These are phyloP conservation scores for Semicossyphus pulcher DNA, from an alignment of 2,113 vertebrate species.

Conservation along the genomic window DNA sequence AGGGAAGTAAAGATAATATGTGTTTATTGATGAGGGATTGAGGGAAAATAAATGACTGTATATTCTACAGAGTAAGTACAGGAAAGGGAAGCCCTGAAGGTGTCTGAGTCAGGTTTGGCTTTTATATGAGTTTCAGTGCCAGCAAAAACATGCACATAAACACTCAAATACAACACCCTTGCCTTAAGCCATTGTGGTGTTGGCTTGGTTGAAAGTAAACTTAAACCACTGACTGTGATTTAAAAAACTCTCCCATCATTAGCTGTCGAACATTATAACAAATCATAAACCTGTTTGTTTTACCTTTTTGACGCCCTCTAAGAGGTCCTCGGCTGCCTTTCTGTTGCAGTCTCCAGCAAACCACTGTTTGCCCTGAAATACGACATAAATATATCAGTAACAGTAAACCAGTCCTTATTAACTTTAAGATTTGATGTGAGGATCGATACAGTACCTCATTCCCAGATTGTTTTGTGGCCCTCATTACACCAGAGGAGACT, in stretches of 20 bases:
- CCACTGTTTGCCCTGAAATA: constrained; percentile 82
- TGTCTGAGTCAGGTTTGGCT: background rate
- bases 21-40: background rate
- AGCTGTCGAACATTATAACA: background rate
- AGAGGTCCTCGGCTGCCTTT: constrained; percentile 81
- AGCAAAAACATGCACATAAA: constrained; percentile 1
- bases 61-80: background rate
- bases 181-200: background rate
- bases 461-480: constrained; percentile 28
- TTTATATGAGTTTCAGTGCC: background rate
- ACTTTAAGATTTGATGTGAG: background rate
- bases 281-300: background rate
- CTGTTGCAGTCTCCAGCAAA: constrained; percentile 85
- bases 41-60: background rate
- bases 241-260: background rate
- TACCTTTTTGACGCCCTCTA: constrained; percentile 83
- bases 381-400: background rate
- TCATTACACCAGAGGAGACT: constrained; percentile 52
- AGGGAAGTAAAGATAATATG: background rate
- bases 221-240: background rate
- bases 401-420: background rate
- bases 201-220: background rate
- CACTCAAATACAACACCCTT: background rate
- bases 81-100: background rate
- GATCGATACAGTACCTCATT: constrained; percentile 58